These are phyloP conservation scores for Drosophila monieri DNA, from an alignment of 2,888 invertebrate genomes.

Conservation along the genomic window DNA sequence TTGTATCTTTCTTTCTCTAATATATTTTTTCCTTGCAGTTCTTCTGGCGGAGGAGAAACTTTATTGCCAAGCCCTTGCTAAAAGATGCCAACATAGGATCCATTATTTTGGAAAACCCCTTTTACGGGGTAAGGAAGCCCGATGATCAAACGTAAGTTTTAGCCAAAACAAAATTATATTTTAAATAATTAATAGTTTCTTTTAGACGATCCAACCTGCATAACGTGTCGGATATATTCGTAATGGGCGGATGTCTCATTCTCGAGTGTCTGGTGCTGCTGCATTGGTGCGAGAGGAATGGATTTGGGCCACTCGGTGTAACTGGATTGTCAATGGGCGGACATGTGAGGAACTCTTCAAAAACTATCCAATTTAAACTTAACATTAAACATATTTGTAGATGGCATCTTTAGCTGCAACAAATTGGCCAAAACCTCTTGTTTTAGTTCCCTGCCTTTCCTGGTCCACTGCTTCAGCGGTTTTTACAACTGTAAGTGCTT, in stretches of 20 bases:
- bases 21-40: conserved; percentile 86
- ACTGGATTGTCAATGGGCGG: conserved; percentile 99
- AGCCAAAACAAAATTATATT: not conserved
- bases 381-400: conserved; percentile 84
- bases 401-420: conserved; percentile 99
- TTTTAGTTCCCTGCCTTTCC: conserved; percentile 96
- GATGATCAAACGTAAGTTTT: conserved; percentile 91
- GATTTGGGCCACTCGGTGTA: conserved; percentile 96
- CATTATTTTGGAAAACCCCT: conserved; percentile 98
- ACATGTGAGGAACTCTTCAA: conserved; percentile 88
- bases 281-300: conserved; percentile 96
- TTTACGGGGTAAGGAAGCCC: conserved; percentile 95
- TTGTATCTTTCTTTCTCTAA: not conserved
- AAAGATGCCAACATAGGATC: conserved; percentile 96
- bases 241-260: conserved; percentile 98
- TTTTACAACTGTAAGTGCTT: conserved; percentile 91
- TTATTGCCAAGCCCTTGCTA: conserved; percentile 95
- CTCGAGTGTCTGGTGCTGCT: conserved; percentile 96
- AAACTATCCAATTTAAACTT: not conserved
- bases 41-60: conserved; percentile 94
- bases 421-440: conserved; percentile 97
- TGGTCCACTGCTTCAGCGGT: conserved; percentile 99
- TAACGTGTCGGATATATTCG: conserved; percentile 98
- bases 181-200: conserved; percentile 1
- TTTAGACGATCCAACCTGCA: conserved; percentile 93